Conservation (phyloP, 2,113 vertebrate species). For the Catharus bicknelli region DNA sequence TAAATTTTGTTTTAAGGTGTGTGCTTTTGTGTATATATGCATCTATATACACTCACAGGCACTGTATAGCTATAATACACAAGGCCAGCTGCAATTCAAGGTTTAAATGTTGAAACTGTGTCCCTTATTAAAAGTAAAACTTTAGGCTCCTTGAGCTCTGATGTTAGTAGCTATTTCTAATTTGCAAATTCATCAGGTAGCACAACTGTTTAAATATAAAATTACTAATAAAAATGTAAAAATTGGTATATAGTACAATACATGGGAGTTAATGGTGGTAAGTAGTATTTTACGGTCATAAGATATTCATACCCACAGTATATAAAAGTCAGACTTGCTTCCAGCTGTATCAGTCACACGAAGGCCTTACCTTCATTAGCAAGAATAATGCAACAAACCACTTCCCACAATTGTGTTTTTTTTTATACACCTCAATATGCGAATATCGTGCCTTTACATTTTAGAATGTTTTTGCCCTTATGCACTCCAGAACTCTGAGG, state of each 20-base stretch:
- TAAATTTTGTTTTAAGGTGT: background rate
- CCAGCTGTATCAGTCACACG: background rate
- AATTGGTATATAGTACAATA: slow-evolving; percentile 35
- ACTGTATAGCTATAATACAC: slow-evolving; percentile 15
- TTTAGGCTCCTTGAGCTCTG: slow-evolving; percentile 32
- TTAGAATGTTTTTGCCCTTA: slow-evolving; percentile 48
- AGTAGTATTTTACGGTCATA: background rate
- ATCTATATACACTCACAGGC: background rate
- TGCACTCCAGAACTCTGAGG: slow-evolving; percentile 10
- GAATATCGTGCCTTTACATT: slow-evolving; percentile 46
- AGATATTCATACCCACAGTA: background rate
- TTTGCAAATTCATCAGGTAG: slow-evolving; percentile 44
- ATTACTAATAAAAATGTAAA: slow-evolving; percentile 63
- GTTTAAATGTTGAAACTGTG: background rate
- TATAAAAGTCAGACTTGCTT: background rate
- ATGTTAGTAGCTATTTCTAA: slow-evolving; percentile 44
- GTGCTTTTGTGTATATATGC: slow-evolving; percentile 26
- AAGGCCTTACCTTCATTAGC: background rate
- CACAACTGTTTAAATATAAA: slow-evolving; percentile 65
- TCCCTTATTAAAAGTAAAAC: slow-evolving; percentile 33
- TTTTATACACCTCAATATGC: background rate
- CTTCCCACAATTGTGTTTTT: background rate
- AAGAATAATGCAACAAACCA: slow-evolving; percentile 14
- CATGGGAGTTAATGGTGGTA: background rate
- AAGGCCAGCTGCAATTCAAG: slow-evolving; percentile 34